Conservation (phyloP, 37 sponge, comb jelly and placozoan genomes). For the Aplysina aerophoba region DNA sequence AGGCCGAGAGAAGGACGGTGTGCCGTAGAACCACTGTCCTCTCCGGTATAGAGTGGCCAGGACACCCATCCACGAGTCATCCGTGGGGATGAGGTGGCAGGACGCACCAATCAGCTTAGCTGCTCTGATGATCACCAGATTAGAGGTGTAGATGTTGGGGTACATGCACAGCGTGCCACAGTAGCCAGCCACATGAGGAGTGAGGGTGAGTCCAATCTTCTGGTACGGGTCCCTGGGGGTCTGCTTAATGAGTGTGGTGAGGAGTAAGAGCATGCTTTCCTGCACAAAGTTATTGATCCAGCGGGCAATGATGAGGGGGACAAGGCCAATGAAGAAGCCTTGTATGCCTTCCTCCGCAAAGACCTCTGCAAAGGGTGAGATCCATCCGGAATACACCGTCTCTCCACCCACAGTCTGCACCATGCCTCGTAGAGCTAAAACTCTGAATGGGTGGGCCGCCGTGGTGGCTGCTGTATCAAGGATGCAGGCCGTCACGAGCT, state of each 20-base stretch:
- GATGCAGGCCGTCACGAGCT: not conserved
- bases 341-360: slow-evolving; percentile 15
- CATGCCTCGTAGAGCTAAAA: slow-evolving; percentile 24
- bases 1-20: slow-evolving; percentile 1
- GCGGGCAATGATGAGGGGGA: slow-evolving; percentile 29
- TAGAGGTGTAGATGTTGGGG: slow-evolving; percentile 23
- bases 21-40: slow-evolving; percentile 16
- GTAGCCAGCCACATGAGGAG: slow-evolving; percentile 19
- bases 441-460: slow-evolving; percentile 25
- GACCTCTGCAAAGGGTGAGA: slow-evolving; percentile 26
- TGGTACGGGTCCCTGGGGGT: not conserved
- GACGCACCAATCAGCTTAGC: not conserved
- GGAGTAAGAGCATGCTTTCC: not conserved
- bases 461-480: slow-evolving; percentile 3
- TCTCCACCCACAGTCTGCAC: slow-evolving; percentile 33
- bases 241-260: not conserved
- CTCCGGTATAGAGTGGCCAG: not conserved
- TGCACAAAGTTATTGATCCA: slow-evolving; percentile 11
- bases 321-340: slow-evolving; percentile 26
- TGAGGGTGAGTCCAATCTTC: not conserved
- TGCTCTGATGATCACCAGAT: slow-evolving; percentile 5
- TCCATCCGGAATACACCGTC: slow-evolving; percentile 24
- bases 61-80: not conserved
- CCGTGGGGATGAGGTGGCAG: slow-evolving; percentile 2
- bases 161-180: slow-evolving; percentile 25